A percentile compares a stretch with the other conserved stretches of the same genome.
Evolutionary conservation across 2,888 invertebrate genomes (phyloP).

Genomic region (Pterostichus niger): DNA sequence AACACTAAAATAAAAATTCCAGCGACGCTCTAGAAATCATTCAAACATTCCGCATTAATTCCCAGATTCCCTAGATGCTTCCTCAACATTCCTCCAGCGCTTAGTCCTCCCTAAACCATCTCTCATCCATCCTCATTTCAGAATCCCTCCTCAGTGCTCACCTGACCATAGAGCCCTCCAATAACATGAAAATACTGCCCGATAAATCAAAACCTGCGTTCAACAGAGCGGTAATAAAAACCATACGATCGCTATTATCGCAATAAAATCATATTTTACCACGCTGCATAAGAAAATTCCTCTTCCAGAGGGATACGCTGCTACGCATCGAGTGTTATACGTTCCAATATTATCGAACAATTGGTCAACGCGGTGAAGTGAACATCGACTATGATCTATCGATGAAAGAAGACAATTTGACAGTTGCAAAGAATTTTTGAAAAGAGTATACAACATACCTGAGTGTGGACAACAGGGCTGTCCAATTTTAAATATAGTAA

Average conservation of each 20-base stretch:
- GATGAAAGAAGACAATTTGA: too few species aligned
- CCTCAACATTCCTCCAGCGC: neutral
- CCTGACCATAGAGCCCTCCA: slow-evolving; percentile 24
- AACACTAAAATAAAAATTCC: slow-evolving; percentile 19
- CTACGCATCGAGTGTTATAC: too few species aligned
- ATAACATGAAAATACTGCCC: slow-evolving; percentile 60
- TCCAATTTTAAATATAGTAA: too few species aligned
- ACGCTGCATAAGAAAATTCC: slow-evolving; percentile 39
- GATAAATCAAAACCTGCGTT: slow-evolving; percentile 56
- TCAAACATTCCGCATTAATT: slow-evolving; percentile 12
- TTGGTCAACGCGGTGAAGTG: too few species aligned
- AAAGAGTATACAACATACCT: too few species aligned
- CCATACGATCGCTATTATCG: slow-evolving; percentile 57
- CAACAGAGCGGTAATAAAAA: slow-evolving; percentile 63
- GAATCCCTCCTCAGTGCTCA: slow-evolving; percentile 7
- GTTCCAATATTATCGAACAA: too few species aligned
- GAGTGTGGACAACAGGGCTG: too few species aligned
- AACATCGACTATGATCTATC: too few species aligned
- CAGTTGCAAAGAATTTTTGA: too few species aligned
- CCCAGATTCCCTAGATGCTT: neutral
- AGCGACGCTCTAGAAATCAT: neutral
- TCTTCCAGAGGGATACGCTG: neutral
- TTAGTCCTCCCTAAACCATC: neutral
- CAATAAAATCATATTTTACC: slow-evolving; percentile 67
- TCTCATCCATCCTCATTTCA: neutral